phyloP scores from a whole-genome alignment of 2,888 invertebrate species.

The Bibio marci region DNA sequence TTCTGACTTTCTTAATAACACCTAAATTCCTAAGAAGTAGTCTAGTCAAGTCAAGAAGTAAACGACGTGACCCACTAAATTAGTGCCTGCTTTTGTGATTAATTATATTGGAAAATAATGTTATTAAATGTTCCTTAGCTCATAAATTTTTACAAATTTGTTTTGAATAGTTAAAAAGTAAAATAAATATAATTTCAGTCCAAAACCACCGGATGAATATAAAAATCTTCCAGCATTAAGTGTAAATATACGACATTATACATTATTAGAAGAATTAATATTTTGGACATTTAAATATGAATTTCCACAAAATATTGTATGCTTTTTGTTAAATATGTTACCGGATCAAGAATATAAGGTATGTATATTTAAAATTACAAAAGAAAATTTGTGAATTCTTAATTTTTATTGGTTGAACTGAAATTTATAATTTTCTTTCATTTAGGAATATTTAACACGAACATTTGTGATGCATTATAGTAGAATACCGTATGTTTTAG shows the following conservation, averaged over 20 bases:
- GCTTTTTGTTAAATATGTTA: slow-evolving; percentile 83
- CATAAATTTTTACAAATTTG: too few relatives aligned
- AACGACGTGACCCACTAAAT: too few relatives aligned
- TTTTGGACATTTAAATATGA: slow-evolving; percentile 98
- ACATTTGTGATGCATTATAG: slow-evolving; percentile 95
- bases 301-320: slow-evolving; percentile 93
- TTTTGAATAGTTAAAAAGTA: neutral
- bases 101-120: too few relatives aligned
- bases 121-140: too few relatives aligned
- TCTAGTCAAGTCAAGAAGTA: too few relatives aligned
- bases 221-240: slow-evolving; percentile 65
- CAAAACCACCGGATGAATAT: slow-evolving; percentile 56
- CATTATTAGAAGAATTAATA: slow-evolving; percentile 84
- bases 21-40: too few relatives aligned
- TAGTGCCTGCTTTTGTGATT: too few relatives aligned
- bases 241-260: slow-evolving; percentile 61
- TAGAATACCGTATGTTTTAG: slow-evolving; percentile 80
- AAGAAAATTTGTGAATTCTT: neutral
- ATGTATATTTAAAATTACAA: slow-evolving; percentile 5
- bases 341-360: slow-evolving; percentile 92
- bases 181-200: slow-evolving; percentile 16
- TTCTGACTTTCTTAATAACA: too few relatives aligned
- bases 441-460: slow-evolving; percentile 76
- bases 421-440: slow-evolving; percentile 4
- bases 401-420: neutral